A percentile compares a stretch with the other conserved stretches of the same genome.
phyloP scores from a whole-genome alignment of 2,888 invertebrate genomes.

The Andrena praecox region DNA sequence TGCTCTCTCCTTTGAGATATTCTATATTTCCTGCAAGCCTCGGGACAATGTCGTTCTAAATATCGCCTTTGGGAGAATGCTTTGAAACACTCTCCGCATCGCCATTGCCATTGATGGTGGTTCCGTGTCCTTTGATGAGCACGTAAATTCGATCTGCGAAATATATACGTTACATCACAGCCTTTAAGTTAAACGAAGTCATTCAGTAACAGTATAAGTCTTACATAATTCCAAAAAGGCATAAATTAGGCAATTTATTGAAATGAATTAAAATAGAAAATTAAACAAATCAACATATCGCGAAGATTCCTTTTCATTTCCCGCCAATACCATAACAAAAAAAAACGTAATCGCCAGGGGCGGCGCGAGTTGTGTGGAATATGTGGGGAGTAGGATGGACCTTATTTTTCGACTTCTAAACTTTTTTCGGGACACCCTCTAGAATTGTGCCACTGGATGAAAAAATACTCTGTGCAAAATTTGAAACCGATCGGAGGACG shows the following conservation, averaged over 20 bases:
- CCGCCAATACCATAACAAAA: too few relatives aligned
- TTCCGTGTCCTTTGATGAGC: conserved; percentile 90
- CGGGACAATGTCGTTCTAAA: conserved; percentile 88
- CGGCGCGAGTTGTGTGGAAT: too few relatives aligned
- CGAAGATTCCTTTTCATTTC: too few relatives aligned
- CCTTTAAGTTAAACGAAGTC: neutral
- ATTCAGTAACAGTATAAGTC: neutral
- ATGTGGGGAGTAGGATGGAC: too few relatives aligned
- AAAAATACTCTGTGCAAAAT: too few relatives aligned
- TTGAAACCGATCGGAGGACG: too few relatives aligned
- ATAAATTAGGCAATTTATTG: too few relatives aligned
- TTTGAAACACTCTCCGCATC: conserved; percentile 88
- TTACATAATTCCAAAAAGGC: neutral
- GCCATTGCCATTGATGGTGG: conserved; percentile 90
- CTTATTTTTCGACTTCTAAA: too few relatives aligned
- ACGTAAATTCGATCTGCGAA: conserved; percentile 88
- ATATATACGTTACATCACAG: neutral
- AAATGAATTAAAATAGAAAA: neutral
- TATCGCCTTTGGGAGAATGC: conserved; percentile 90
- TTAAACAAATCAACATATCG: too few relatives aligned
- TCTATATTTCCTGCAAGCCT: conserved; percentile 89
- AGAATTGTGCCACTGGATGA: too few relatives aligned
- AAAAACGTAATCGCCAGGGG: too few relatives aligned
- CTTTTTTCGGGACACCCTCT: too few relatives aligned
- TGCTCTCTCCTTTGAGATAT: conserved; percentile 80